These are phyloP conservation scores for Leucopsar rothschildi DNA, from an alignment of 2,113 vertebrate genomes.

Conservation along the genomic window DNA sequence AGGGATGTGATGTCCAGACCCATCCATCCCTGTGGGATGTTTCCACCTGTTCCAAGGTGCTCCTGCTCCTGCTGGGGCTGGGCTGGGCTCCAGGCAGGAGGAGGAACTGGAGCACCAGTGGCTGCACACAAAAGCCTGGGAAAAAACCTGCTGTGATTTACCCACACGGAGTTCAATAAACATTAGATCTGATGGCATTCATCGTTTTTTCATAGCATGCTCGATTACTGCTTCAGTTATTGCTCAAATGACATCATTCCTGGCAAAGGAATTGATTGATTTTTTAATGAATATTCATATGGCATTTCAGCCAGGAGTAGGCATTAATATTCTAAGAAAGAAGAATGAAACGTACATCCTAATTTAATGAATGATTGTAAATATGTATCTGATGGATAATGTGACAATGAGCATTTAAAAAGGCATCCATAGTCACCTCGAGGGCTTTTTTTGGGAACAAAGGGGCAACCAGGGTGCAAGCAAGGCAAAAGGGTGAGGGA, in stretches of 20 bases:
- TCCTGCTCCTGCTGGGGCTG: not conserved
- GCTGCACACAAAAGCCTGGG: not conserved
- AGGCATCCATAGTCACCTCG: conserved; percentile 40
- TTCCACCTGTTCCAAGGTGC: not conserved
- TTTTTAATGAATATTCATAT: conserved; percentile 66
- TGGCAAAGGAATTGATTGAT: conserved; percentile 52
- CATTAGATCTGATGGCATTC: conserved; percentile 63
- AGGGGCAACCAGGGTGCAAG: not conserved
- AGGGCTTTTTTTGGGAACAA: not conserved
- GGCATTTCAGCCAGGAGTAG: conserved; percentile 53
- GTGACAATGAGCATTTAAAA: conserved; percentile 5
- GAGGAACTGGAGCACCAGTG: conserved; percentile 6
- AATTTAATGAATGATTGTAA: conserved; percentile 58
- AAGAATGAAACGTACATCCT: conserved; percentile 55
- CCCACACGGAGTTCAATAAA: conserved; percentile 50
- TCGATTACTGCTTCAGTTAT: conserved; percentile 51
- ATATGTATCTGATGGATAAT: conserved; percentile 48
- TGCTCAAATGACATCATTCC: conserved; percentile 44
- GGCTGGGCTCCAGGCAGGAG: not conserved
- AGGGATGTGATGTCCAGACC: not conserved
- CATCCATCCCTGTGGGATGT: not conserved
- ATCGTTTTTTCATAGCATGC: conserved; percentile 50
- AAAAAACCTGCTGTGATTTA: conserved; percentile 51
- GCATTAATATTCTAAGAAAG: conserved; percentile 68
- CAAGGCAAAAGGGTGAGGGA: not conserved